Evolutionary conservation across 2,797 vertebrate genomes (phyloP).

Genomic region (Echeneis naucrates): DNA sequence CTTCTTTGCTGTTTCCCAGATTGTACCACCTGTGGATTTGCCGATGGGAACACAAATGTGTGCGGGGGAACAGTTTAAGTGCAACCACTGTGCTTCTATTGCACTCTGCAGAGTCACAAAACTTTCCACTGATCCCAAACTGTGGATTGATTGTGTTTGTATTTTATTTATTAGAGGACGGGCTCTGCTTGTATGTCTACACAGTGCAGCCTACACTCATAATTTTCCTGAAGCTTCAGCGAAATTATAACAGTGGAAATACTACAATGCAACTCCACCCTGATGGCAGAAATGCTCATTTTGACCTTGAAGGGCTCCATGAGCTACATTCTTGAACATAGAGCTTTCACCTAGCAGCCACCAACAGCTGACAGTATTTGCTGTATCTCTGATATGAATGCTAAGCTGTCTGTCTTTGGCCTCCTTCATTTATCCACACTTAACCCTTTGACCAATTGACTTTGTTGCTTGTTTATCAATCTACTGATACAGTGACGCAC

Average conservation of each 20-base stretch:
- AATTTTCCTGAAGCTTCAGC: too few species aligned
- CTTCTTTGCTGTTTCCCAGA: slow-evolving; percentile 61
- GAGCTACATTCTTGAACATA: slow-evolving; percentile 69
- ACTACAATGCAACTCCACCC: too few species aligned
- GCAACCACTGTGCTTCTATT: too few species aligned
- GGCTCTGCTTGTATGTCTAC: too few species aligned
- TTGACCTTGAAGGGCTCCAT: slow-evolving; percentile 71
- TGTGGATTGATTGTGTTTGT: too few species aligned
- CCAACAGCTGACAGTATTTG: slow-evolving; percentile 58
- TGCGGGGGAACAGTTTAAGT: too few species aligned
- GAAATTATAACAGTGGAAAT: too few species aligned
- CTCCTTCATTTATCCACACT: slow-evolving; percentile 68
- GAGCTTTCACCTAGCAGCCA: slow-evolving; percentile 56
- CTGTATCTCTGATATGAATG: slow-evolving; percentile 71
- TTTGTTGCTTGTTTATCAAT: slow-evolving; percentile 64
- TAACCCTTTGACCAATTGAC: slow-evolving; percentile 74
- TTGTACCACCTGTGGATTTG: slow-evolving; percentile 74
- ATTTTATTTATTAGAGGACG: too few species aligned
- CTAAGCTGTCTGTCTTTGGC: slow-evolving; percentile 62
- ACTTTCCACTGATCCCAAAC: too few species aligned
- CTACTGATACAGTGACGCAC: slow-evolving; percentile 46
- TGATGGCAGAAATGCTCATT: too few species aligned
- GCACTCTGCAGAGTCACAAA: too few species aligned
- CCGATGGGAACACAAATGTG: slow-evolving; percentile 55
- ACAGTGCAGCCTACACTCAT: too few species aligned